Conservation (phyloP, 2,113 vertebrate genomes). For the Apus apus region DNA sequence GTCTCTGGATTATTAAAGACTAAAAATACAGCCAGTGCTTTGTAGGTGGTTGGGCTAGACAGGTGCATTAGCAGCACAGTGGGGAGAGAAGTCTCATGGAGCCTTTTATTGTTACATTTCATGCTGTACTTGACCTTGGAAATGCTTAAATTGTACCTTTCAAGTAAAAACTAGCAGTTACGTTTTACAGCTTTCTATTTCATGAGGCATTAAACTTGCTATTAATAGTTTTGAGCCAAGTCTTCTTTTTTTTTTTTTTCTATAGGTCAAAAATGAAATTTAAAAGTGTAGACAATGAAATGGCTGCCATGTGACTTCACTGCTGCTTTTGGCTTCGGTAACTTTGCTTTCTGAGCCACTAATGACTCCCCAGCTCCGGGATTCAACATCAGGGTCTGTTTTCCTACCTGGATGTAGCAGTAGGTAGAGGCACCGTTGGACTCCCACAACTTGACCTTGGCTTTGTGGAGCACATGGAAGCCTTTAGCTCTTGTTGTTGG, state of each 20-base stretch:
- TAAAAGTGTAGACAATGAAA: not conserved
- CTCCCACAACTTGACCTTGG: not conserved
- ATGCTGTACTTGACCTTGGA: constrained; percentile 68
- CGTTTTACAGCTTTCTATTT: constrained; percentile 45
- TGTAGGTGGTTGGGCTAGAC: constrained; percentile 57
- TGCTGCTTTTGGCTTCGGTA: not conserved
- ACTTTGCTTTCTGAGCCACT: not conserved
- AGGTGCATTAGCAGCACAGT: constrained; percentile 75
- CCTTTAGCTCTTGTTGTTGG: not conserved
- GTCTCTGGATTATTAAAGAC: constrained; percentile 56
- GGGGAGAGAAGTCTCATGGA: constrained; percentile 52
- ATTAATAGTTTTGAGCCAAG: constrained; percentile 24
- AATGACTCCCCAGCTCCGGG: not conserved
- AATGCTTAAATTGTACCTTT: constrained; percentile 57
- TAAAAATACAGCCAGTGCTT: constrained; percentile 16
- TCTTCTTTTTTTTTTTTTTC: not conserved
- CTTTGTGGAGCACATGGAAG: fast-evolving
- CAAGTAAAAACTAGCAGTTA: constrained; percentile 43
- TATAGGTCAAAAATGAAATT: constrained; percentile 13
- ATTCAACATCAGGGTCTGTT: not conserved
- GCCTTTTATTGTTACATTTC: constrained; percentile 61
- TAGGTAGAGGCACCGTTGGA: fast-evolving
- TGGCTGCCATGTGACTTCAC: not conserved
- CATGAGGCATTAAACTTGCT: constrained; percentile 46
- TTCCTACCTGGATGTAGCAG: not conserved